These are phyloP conservation scores for Euura lappo DNA, from an alignment of 1,140 invertebrate genomes.

Conservation along the genomic window DNA sequence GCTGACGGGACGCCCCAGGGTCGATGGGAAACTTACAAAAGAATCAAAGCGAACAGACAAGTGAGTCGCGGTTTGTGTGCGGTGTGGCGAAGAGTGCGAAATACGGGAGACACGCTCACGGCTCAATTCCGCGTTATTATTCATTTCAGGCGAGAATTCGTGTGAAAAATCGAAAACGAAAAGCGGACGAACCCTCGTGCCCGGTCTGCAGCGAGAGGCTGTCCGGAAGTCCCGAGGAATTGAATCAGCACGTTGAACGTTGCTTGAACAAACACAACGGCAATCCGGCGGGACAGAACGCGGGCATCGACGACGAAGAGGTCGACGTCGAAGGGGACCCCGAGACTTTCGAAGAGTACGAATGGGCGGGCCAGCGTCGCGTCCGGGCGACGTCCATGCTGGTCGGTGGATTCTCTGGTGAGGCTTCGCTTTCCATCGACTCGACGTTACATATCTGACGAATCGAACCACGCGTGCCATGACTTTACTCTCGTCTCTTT, in stretches of 20 bases:
- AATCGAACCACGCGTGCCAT: no score
- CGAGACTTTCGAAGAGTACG: constrained; percentile 78
- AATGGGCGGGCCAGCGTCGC: constrained; percentile 81
- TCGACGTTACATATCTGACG: no score
- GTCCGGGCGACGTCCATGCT: constrained; percentile 73
- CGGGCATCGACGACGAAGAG: constrained; percentile 67
- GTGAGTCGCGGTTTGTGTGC: constrained; percentile 60
- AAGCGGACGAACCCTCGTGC: constrained; percentile 73
- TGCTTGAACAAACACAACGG: constrained; percentile 69
- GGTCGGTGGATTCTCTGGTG: constrained; percentile 73
- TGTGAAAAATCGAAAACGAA: constrained; percentile 70
- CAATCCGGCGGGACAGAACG: constrained; percentile 48
- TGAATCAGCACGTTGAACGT: constrained; percentile 79
- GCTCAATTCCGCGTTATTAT: constrained; percentile 30
- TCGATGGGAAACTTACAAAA: constrained; percentile 84
- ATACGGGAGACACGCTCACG: no score
- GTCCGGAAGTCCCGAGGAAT: constrained; percentile 69
- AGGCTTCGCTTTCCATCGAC: constrained; percentile 16
- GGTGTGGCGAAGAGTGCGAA: no score
- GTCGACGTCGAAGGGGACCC: constrained; percentile 74
- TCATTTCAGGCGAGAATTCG: constrained; percentile 63
- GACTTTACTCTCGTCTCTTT: background rate
- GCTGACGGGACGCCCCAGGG: constrained; percentile 71
- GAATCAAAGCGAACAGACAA: constrained; percentile 82
- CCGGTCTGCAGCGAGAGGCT: constrained; percentile 77